A percentile compares a stretch with the other conserved stretches of the same genome.
These are phyloP conservation scores for Ennomos erosarius DNA, from an alignment of 2,888 invertebrate genomes.

Conservation along the genomic window DNA sequence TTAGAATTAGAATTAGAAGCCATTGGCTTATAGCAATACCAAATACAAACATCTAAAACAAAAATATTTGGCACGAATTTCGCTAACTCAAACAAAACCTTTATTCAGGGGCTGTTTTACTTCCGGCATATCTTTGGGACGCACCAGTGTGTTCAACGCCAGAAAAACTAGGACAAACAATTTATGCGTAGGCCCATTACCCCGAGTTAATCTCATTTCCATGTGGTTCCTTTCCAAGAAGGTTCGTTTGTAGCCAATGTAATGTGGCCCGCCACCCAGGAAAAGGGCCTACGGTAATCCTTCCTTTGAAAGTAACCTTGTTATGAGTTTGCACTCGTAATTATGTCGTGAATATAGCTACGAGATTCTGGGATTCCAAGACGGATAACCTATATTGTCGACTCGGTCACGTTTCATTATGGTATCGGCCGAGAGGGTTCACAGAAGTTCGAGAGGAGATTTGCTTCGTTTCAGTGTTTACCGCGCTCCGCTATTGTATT, in stretches of 20 bases:
- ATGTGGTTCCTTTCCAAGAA: constrained; percentile 28
- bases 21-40: neutral
- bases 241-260: constrained; percentile 32
- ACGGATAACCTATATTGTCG: constrained; percentile 7
- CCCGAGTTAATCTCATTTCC: constrained; percentile 32
- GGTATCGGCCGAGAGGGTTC: constrained; percentile 8
- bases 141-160: constrained; percentile 18
- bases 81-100: constrained; percentile 11
- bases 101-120: constrained; percentile 19
- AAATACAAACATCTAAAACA: neutral
- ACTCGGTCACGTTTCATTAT: constrained; percentile 15
- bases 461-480: constrained; percentile 4
- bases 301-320: constrained; percentile 31
- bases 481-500: constrained; percentile 2
- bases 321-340: constrained; percentile 29
- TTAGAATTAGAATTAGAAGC: too few species aligned
- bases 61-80: constrained; percentile 15
- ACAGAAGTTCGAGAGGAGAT: constrained; percentile 12
- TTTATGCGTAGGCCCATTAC: constrained; percentile 31
- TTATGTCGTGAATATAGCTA: constrained; percentile 12
- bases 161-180: constrained; percentile 31
- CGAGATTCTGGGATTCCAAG: constrained; percentile 7
- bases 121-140: constrained; percentile 21
- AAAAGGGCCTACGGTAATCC: constrained; percentile 26
- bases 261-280: constrained; percentile 16